Evolutionary conservation across 2,888 invertebrate genomes (phyloP).

Genomic region (Polydesmus complanatus): DNA sequence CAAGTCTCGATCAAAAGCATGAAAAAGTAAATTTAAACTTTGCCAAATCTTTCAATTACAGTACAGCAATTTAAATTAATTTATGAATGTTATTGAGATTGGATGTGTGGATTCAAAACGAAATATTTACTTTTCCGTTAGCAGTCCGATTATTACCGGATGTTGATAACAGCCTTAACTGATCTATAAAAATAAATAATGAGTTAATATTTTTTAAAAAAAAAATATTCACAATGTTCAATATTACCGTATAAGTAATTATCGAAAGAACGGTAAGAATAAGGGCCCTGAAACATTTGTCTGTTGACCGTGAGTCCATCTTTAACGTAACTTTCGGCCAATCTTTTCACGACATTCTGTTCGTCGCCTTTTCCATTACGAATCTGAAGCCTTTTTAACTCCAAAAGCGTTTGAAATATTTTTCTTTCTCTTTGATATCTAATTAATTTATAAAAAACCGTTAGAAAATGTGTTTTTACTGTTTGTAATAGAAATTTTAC

Average conservation of each 20-base stretch:
- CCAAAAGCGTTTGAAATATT: slow-evolving; percentile 82
- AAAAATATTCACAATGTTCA: neutral
- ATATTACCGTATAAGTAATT: slow-evolving; percentile 60
- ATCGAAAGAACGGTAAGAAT: slow-evolving; percentile 51
- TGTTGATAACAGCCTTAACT: slow-evolving; percentile 20
- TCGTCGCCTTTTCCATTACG: slow-evolving; percentile 78
- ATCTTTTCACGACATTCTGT: slow-evolving; percentile 68
- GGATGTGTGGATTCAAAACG: too few species aligned
- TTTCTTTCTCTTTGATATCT: slow-evolving; percentile 80
- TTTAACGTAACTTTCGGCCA: slow-evolving; percentile 68
- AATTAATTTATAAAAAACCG: slow-evolving; percentile 8
- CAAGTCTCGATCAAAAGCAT: too few species aligned
- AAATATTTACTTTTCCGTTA: neutral
- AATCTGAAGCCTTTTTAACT: slow-evolving; percentile 80
- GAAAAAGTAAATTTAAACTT: too few species aligned
- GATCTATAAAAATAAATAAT: slow-evolving; percentile 20
- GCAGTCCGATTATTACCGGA: neutral
- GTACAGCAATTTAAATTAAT: neutral
- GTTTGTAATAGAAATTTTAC: slow-evolving; percentile 35
- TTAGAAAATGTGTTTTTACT: neutral
- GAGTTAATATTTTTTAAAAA: slow-evolving; percentile 1
- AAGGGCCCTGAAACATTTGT: slow-evolving; percentile 38
- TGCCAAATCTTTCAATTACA: too few species aligned
- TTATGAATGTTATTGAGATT: neutral
- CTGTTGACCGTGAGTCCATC: slow-evolving; percentile 53